Conservation (phyloP, 2,797 vertebrate species). For the Liparis tanakae region DNA sequence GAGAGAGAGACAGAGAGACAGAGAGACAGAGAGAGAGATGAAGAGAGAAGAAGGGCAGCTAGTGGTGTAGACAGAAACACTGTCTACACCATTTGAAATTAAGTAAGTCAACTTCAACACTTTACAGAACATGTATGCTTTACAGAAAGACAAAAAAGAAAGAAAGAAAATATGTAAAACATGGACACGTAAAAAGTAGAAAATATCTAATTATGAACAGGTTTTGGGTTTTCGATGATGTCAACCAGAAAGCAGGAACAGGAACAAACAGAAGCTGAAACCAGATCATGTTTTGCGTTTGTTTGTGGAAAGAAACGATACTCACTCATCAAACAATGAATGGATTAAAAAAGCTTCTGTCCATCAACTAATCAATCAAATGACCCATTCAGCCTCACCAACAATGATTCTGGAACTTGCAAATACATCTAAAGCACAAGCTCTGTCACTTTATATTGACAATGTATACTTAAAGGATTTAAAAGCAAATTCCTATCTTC, state of each 20-base stretch:
- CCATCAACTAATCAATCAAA: not conserved
- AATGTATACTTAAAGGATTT: not conserved
- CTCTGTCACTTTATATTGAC: not conserved
- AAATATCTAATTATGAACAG: not conserved
- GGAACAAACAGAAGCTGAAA: constrained; percentile 8
- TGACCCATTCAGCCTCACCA: not conserved
- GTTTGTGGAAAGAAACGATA: not conserved
- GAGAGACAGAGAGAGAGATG: constrained; percentile 41
- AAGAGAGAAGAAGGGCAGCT: constrained; percentile 78
- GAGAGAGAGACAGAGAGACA: constrained; percentile 54
- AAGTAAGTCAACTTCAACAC: constrained; percentile 38
- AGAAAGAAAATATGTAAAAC: not conserved
- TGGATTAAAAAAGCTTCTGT: not conserved
- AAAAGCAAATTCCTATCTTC: not conserved
- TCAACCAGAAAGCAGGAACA: not conserved
- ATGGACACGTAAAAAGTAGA: not conserved
- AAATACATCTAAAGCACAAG: constrained; percentile 9
- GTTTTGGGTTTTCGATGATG: not conserved
- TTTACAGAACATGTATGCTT: constrained; percentile 12
- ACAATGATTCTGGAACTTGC: not conserved
- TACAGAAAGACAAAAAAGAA: not conserved
- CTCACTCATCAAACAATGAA: not conserved
- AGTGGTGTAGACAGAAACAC: constrained; percentile 58
- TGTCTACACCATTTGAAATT: constrained; percentile 40
- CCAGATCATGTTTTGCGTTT: not conserved